Conservation (phyloP, 2,113 vertebrate species). For the Phaethornis superciliosus region DNA sequence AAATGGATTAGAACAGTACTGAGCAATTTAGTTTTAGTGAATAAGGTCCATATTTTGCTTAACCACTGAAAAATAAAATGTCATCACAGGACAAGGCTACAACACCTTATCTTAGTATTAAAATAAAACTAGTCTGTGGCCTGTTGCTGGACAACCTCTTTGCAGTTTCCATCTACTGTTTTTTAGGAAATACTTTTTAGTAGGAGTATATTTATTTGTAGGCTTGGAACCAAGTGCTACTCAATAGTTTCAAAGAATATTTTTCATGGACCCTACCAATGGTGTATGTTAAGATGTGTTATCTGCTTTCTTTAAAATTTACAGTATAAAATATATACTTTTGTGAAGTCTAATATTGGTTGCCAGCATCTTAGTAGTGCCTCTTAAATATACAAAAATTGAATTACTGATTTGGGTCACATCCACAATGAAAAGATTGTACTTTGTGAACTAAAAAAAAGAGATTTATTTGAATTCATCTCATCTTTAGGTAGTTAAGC, state of each 20-base stretch:
- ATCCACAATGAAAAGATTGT: neutral
- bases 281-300: neutral
- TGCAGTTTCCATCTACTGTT: neutral
- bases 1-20: neutral
- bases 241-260: neutral
- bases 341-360: neutral
- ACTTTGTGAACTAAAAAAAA: neutral
- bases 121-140: neutral
- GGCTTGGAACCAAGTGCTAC: neutral
- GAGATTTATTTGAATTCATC: neutral
- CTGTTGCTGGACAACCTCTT: neutral
- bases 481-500: neutral
- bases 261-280: neutral
- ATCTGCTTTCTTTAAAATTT: neutral
- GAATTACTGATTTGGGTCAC: neutral
- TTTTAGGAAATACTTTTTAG: neutral
- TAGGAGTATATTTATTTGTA: neutral
- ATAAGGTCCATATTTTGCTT: neutral
- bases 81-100: neutral
- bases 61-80: neutral
- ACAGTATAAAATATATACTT: no score
- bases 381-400: neutral
- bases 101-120: neutral
- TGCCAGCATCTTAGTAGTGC: neutral
- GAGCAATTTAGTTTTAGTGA: neutral